Base-by-base conservation (phyloP, 2,113 vertebrate species). In the Cyphomyrus discorhynchus region DNA sequence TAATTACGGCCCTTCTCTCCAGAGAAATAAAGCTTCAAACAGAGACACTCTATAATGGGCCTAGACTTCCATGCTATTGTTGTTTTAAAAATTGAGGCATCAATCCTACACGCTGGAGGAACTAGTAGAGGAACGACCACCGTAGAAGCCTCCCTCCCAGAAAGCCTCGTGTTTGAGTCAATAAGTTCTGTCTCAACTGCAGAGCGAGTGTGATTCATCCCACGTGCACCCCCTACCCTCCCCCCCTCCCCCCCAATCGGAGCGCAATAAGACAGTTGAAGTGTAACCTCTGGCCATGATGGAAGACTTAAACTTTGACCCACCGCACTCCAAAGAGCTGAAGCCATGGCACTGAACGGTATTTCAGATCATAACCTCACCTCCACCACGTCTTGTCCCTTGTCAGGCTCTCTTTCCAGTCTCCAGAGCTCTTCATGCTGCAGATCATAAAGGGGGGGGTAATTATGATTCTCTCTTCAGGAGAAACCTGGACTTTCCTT, bases 1-100 rank as follows among this genome's bases (percentile, higher is more conserved):
- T 89, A 89, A 89, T 85, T 89, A 52, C n/a, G 4, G 74, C 88
- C 74, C 50, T 89, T 82, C 70, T 27, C 74, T 66, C 19, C 47
- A 42, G 74, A 4, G 46, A 87, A 88, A 88, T 31, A 52, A 80
- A 80, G 74, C 35, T 45, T 83, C 27, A 82, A 10, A 53, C n/a
- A 19, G 45, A 86, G 27, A 70, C 53, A 52, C 21, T 58, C 84
- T 24, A 24, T 74, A 87, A 53, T 87, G 49, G 17, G 5, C 50
- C 27, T 19, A n/a, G 85, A 53, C 85, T 87, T 87, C 27, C 49
- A 87, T 27, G 49, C 15, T 50, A 53, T 53, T 87, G 85, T 35
- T 56, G 45, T 77, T 83, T 52, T 50, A 50, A 86, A 52, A 86
- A 47, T 47, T 53, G 85, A 53, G 50, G 85, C 85, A 56, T 87